Conservation (phyloP, 2,888 invertebrate genomes). For the Lasioglossum figueresi region DNA sequence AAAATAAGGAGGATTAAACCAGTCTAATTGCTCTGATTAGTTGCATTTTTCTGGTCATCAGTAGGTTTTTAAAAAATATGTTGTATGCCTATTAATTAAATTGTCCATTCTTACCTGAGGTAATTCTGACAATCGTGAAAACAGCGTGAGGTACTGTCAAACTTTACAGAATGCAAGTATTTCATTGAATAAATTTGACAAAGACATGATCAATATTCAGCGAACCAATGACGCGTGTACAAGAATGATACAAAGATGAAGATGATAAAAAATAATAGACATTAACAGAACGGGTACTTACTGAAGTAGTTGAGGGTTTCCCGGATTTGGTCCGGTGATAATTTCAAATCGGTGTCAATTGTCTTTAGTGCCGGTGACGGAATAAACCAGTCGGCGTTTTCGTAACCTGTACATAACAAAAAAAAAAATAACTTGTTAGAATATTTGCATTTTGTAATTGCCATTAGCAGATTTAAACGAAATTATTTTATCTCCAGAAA, state of each 20-base stretch:
- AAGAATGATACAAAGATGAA: not conserved
- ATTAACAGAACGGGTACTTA: constrained; percentile 87
- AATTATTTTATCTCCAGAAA: not conserved
- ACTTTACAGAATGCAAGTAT: not conserved
- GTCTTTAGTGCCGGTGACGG: constrained; percentile 93
- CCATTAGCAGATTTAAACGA: not conserved
- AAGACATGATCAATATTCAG: not conserved
- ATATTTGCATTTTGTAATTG: not conserved
- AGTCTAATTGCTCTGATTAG: not conserved
- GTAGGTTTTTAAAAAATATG: not conserved
- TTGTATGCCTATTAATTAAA: not conserved
- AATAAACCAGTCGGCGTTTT: constrained; percentile 96
- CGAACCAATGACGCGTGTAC: not conserved
- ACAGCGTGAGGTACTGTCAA: not conserved
- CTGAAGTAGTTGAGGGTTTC: constrained; percentile 99
- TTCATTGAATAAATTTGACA: not conserved
- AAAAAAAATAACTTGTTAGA: constrained; percentile 5
- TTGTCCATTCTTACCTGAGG: not conserved
- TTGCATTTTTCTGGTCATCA: not conserved
- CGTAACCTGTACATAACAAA: constrained; percentile 88
- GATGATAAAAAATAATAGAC: constrained; percentile 32
- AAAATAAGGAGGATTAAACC: constrained; percentile 6
- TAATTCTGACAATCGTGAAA: not conserved
- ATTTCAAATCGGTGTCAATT: constrained; percentile 89
- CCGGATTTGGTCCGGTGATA: constrained; percentile 97